phyloP scores from a whole-genome alignment of 1,140 invertebrate species.

The Meteorus sp. region DNA sequence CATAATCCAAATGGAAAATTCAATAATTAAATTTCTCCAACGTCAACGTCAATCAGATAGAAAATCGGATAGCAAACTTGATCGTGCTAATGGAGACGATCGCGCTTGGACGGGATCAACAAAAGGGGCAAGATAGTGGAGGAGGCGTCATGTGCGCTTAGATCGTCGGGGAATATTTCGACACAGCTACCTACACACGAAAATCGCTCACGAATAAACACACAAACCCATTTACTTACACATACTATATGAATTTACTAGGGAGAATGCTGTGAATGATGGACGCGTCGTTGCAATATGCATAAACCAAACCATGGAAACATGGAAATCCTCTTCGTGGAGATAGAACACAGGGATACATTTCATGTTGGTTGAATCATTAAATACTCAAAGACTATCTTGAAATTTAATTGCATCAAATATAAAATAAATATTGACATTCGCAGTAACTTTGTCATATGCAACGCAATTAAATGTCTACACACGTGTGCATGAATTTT shows the following conservation, averaged over 20 bases:
- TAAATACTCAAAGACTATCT: background rate
- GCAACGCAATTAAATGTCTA: too few relatives aligned
- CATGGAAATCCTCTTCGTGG: conserved; percentile 57
- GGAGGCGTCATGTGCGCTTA: too few relatives aligned
- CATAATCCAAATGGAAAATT: background rate
- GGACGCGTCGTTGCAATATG: conserved; percentile 54
- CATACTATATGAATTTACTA: conserved; percentile 19
- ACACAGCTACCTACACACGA: background rate
- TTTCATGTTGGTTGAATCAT: conserved; percentile 48
- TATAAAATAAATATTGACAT: too few relatives aligned
- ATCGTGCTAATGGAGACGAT: conserved; percentile 15
- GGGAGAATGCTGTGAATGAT: conserved; percentile 50
- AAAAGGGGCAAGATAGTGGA: too few relatives aligned
- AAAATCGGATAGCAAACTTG: conserved; percentile 4
- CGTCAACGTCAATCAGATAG: conserved; percentile 15
- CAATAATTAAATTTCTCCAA: conserved; percentile 15
- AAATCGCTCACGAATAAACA: background rate
- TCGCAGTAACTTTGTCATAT: too few relatives aligned
- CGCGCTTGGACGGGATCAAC: background rate
- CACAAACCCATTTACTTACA: background rate
- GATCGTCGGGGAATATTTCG: too few relatives aligned
- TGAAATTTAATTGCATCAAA: too few relatives aligned
- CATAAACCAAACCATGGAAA: conserved; percentile 47
- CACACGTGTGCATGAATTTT: too few relatives aligned
- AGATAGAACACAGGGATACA: conserved; percentile 44